phyloP scores from a whole-genome alignment of 1,140 invertebrate species.

The Bathynomus jamesi region DNA sequence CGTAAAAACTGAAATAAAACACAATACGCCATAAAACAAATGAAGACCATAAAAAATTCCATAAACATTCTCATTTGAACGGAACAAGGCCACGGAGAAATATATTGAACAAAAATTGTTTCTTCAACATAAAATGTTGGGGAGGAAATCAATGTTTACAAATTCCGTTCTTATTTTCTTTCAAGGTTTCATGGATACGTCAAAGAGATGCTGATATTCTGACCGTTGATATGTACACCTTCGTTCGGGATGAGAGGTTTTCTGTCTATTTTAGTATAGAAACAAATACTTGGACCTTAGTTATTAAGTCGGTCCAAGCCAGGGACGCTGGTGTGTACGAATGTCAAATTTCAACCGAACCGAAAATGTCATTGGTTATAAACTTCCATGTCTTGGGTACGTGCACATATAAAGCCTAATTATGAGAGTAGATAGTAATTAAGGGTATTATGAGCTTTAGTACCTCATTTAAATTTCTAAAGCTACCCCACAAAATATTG shows the following conservation, averaged over 20 bases:
- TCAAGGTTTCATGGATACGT: constrained; percentile 68
- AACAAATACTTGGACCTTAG: constrained; percentile 57
- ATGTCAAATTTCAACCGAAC: constrained; percentile 72
- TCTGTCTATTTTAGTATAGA: constrained; percentile 43
- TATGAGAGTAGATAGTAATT: too few species aligned
- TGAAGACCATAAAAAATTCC: too few species aligned
- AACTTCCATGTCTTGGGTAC: constrained; percentile 77
- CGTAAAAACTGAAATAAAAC: too few species aligned
- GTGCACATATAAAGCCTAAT: constrained; percentile 11
- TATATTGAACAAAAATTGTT: too few species aligned
- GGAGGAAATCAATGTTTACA: too few species aligned
- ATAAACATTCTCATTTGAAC: too few species aligned
- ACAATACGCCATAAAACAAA: too few species aligned
- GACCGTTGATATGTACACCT: constrained; percentile 57
- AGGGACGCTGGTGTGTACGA: constrained; percentile 65
- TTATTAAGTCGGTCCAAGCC: constrained; percentile 55
- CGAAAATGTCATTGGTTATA: constrained; percentile 75
- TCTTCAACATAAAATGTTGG: too few species aligned
- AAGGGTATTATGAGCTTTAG: too few species aligned
- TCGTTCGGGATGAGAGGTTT: constrained; percentile 63
- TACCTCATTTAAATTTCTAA: not conserved
- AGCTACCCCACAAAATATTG: not conserved
- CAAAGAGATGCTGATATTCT: constrained; percentile 64
- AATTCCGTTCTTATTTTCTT: too few species aligned
- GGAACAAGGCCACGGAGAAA: too few species aligned